Percentiles rank a stretch among this genome's conserved stretches.
These are phyloP conservation scores for Drosophila parvula DNA, from an alignment of 1,140 invertebrate genomes.

Conservation along the genomic window DNA sequence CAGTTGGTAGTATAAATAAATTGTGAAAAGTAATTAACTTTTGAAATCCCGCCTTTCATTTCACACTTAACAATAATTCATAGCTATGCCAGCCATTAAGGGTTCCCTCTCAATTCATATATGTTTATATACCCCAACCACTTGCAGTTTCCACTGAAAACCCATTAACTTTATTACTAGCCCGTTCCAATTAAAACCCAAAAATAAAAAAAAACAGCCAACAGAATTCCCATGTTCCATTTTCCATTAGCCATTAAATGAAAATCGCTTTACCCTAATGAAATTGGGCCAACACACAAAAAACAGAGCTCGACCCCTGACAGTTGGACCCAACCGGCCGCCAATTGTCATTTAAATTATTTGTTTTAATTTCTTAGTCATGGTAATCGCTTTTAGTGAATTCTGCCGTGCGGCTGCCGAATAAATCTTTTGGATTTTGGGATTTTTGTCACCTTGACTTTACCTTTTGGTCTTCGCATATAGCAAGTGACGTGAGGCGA, in stretches of 20 bases:
- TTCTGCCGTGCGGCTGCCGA: slow-evolving; percentile 54
- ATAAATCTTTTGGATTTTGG: slow-evolving; percentile 50
- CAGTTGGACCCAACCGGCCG: slow-evolving; percentile 7
- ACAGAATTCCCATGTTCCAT: slow-evolving; percentile 72
- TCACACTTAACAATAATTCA: slow-evolving; percentile 5
- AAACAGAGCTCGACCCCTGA: slow-evolving; percentile 50
- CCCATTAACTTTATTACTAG: slow-evolving; percentile 48
- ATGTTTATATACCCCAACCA: neutral
- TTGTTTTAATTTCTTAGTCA: slow-evolving; percentile 18
- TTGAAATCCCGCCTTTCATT: slow-evolving; percentile 1
- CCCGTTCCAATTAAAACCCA: slow-evolving; percentile 31
- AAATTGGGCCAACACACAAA: slow-evolving; percentile 51
- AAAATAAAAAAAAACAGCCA: slow-evolving; percentile 13
- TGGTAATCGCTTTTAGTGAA: slow-evolving; percentile 13
- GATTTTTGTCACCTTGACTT: slow-evolving; percentile 60
- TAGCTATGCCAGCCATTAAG: neutral
- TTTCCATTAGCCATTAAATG: slow-evolving; percentile 64
- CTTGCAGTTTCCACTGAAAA: slow-evolving; percentile 32
- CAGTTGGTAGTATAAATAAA: neutral
- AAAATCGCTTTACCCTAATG: slow-evolving; percentile 48
- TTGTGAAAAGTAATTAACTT: slow-evolving; percentile 1
- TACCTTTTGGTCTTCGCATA: slow-evolving; percentile 24
- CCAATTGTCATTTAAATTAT: slow-evolving; percentile 59
- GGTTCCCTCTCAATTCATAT: neutral
- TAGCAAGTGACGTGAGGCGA: slow-evolving; percentile 43